Percentiles rank a stretch among this genome's conserved stretches.
phyloP scores from a whole-genome alignment of 53 echinoderm and acorn worm genomes.

The Paracentrotus lividus region DNA sequence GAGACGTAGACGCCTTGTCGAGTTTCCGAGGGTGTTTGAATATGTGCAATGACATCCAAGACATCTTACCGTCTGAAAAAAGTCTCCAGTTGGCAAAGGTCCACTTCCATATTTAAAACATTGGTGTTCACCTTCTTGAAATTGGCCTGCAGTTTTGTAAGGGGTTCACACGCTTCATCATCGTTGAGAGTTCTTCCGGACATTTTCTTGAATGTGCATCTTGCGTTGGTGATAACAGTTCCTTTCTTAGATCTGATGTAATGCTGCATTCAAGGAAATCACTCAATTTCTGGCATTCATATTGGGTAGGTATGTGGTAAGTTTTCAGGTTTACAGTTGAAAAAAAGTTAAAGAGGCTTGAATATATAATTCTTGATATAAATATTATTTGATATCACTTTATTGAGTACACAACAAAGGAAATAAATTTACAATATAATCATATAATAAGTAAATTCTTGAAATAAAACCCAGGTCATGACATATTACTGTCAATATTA shows the following conservation, averaged over 20 bases:
- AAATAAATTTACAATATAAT: too few relatives aligned
- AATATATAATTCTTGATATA: too few relatives aligned
- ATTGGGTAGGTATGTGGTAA: conserved; percentile 26
- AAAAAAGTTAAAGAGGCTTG: too few relatives aligned
- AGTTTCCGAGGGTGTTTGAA: too few relatives aligned
- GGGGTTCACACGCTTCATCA: not conserved
- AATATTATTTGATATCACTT: too few relatives aligned
- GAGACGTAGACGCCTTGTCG: too few relatives aligned
- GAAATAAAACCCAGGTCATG: too few relatives aligned
- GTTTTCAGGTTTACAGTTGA: not conserved
- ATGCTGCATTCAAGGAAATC: not conserved
- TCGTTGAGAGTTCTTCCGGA: not conserved
- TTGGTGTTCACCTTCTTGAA: not conserved
- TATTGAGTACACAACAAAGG: too few relatives aligned
- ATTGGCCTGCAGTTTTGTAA: not conserved
- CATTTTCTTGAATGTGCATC: not conserved
- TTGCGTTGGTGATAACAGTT: not conserved
- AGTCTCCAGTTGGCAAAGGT: not conserved
- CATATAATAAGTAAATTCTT: too few relatives aligned
- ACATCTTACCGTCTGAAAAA: too few relatives aligned
- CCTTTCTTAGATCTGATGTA: not conserved
- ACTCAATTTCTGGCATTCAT: not conserved
- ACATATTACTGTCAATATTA: too few relatives aligned
- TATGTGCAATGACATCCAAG: too few relatives aligned
- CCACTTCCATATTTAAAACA: not conserved